Conservation (phyloP, 2,888 invertebrate species). For the Yponomeuta malinellus region DNA sequence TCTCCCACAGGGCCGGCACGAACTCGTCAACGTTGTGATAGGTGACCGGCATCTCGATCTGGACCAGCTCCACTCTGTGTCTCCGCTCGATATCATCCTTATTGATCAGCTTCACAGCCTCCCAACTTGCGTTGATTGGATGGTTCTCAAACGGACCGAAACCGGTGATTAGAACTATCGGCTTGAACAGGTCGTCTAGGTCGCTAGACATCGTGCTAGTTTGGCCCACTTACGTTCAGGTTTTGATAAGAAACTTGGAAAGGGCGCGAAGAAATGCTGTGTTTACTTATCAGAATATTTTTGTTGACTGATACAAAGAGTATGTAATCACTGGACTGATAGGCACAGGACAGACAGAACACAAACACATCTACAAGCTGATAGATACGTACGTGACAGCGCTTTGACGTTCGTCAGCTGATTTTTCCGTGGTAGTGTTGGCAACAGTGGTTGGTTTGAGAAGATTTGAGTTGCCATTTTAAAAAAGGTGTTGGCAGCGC, state of each 20-base stretch:
- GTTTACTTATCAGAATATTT: not conserved
- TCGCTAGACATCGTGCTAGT: slow-evolving; percentile 5
- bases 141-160: slow-evolving; percentile 88
- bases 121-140: slow-evolving; percentile 88
- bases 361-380: too few species aligned
- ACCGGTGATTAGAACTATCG: slow-evolving; percentile 79
- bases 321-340: too few species aligned
- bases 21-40: slow-evolving; percentile 80
- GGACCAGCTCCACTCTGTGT: slow-evolving; percentile 69
- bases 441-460: not conserved
- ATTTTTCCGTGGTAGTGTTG: not conserved
- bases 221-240: too few species aligned
- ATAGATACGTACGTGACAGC: not conserved
- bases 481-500: too few species aligned
- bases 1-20: slow-evolving; percentile 81
- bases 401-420: not conserved
- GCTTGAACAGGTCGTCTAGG: slow-evolving; percentile 17
- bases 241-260: not conserved
- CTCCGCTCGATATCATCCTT: slow-evolving; percentile 68
- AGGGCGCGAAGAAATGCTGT: not conserved
- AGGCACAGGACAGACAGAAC: too few species aligned
- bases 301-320: not conserved
- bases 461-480: too few species aligned
- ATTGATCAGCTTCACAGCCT: slow-evolving; percentile 81
- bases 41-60: slow-evolving; percentile 80